phyloP scores from a whole-genome alignment of 2,113 vertebrate genomes.

The Oreochromis niloticus region DNA sequence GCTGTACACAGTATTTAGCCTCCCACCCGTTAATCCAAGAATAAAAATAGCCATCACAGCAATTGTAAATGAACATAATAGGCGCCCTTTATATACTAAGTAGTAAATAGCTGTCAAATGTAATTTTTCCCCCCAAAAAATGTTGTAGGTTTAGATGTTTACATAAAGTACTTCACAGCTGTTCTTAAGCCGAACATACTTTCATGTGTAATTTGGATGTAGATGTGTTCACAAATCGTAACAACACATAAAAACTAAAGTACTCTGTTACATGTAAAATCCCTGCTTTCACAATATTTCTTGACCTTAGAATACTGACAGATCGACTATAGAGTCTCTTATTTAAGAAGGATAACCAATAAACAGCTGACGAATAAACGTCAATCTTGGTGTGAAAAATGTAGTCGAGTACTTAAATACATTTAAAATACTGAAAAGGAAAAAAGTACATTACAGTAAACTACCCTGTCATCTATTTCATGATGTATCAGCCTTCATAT shows the following conservation, averaged over 20 bases:
- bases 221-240: not conserved
- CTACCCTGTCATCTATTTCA: not conserved
- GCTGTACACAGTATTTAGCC: not conserved
- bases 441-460: not conserved
- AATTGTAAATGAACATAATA: not conserved
- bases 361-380: not conserved
- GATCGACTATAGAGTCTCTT: not conserved
- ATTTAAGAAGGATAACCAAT: not conserved
- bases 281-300: not conserved
- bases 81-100: not conserved
- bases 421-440: not conserved
- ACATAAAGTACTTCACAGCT: not conserved
- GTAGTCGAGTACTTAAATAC: not conserved
- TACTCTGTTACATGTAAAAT: not conserved
- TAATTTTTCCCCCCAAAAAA: not conserved
- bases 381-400: not conserved
- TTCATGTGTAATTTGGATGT: not conserved
- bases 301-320: not conserved
- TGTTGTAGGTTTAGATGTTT: not conserved
- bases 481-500: not conserved
- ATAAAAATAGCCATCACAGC: not conserved
- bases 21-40: not conserved
- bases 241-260: not conserved
- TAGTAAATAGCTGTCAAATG: not conserved
- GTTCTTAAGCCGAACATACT: not conserved